Evolutionary conservation across 2,113 vertebrate species (phyloP).

Genomic region (Myxocyprinus asiaticus): DNA sequence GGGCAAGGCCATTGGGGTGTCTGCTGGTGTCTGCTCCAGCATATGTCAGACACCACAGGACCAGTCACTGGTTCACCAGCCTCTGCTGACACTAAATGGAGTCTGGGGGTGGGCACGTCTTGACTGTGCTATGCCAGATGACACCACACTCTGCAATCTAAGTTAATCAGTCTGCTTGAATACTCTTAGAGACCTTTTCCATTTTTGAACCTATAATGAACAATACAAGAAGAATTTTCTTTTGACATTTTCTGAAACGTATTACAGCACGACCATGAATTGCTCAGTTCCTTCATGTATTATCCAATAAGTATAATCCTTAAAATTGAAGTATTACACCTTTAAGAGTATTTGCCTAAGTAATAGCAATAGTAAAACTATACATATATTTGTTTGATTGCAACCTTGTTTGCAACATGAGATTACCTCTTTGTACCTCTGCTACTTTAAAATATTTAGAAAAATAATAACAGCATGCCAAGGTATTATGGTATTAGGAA

Average conservation of each 20-base stretch:
- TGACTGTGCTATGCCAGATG: conserved; percentile 58
- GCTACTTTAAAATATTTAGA: conserved; percentile 13
- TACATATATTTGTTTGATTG: neutral
- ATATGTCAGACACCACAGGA: conserved; percentile 76
- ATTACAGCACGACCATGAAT: neutral
- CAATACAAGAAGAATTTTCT: conserved; percentile 8
- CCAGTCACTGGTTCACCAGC: conserved; percentile 68
- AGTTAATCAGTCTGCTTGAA: conserved; percentile 58
- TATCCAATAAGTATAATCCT: neutral
- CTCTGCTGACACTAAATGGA: conserved; percentile 67
- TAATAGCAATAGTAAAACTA: neutral
- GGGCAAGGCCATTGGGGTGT: conserved; percentile 55
- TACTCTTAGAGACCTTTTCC: conserved; percentile 56
- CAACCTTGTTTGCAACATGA: conserved; percentile 38
- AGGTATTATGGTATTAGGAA: conserved; percentile 31
- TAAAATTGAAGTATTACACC: neutral
- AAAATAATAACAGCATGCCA: conserved; percentile 26
- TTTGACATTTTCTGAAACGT: neutral
- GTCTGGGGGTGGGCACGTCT: conserved; percentile 56
- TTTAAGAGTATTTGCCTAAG: neutral
- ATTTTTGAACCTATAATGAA: neutral
- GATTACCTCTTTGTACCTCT: conserved; percentile 28
- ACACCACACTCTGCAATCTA: conserved; percentile 60
- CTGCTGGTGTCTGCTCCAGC: conserved; percentile 74
- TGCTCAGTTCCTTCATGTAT: neutral